Base-by-base conservation (phyloP, 2,797 vertebrate genomes). In the Coregonus sp. region DNA sequence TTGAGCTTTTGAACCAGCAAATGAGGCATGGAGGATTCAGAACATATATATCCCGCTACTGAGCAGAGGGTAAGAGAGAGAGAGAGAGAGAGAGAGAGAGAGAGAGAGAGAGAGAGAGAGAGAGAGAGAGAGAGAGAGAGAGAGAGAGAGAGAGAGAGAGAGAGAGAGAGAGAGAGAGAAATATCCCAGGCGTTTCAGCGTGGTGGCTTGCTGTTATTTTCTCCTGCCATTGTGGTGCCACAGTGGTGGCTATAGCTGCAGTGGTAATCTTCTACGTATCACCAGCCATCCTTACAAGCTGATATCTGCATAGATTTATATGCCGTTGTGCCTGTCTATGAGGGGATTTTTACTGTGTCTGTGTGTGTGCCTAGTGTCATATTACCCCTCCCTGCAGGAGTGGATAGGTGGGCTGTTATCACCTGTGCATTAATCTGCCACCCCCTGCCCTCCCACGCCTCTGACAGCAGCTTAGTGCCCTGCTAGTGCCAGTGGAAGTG, bases 381-480 rank as follows among this genome's bases (percentile, higher is more conserved):
- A 52, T 80, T 29, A 33, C 70, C 61, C 74, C 6, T 77, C 84
- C 75, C 86, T 71, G 81, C 77, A 75, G 80, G 82, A 84, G 70
- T 15, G 82, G 88, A 89, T 91, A 94, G 93, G 92, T 93, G 92
- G 90, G 86, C 86, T 81, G 87, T 94, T 93, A 90, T 87, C 92
- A 90, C 89, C 88, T 89, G 84, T 77, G 88, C 85, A 92, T 91
- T 92, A 86, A 94, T 92, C 89, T 87, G 81, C 84, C 79, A 52
- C 85, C 88, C 80, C 85, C 29, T 40, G 7, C 72, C 50, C 47
- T 25, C 81, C 83, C 86, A 80, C 83, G 86, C 85, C 11, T 76
- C 80, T 87, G 87, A 90, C 85, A 89, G 85, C 88, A 89, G 83
- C 85, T 92, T 87, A 90, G 87, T 72, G 47, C 61, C 82, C 76